These are phyloP conservation scores for Lumbricus terrestris DNA, from an alignment of 2,888 invertebrate genomes.

Conservation along the genomic window DNA sequence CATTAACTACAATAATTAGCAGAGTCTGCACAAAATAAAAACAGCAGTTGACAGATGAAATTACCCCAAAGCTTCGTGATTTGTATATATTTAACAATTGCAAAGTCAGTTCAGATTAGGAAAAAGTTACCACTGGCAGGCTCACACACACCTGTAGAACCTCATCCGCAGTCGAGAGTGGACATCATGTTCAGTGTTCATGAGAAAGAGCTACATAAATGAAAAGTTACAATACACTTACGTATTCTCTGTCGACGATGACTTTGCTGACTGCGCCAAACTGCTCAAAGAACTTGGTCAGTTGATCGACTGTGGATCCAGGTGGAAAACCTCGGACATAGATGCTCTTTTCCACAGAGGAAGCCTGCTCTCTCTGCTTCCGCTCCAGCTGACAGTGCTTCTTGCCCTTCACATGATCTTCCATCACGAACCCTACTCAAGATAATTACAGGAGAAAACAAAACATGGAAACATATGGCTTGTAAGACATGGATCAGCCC, in stretches of 20 bases:
- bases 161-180: not conserved
- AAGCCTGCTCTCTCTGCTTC: not conserved
- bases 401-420: not conserved
- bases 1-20: too few relatives aligned
- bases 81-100: not conserved
- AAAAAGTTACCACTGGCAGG: not conserved
- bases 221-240: not conserved
- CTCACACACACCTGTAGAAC: not conserved
- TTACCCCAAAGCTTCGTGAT: too few relatives aligned
- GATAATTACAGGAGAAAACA: not conserved
- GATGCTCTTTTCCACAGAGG: not conserved
- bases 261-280: not conserved
- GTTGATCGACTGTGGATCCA: not conserved
- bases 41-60: too few relatives aligned
- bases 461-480: not conserved
- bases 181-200: not conserved
- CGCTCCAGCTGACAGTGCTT: not conserved
- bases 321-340: not conserved
- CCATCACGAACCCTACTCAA: not conserved
- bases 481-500: too few relatives aligned
- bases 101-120: not conserved
- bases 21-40: too few relatives aligned
- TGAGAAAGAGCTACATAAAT: not conserved
- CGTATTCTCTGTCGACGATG: not conserved
- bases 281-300: not conserved